A percentile compares a stretch with the other conserved stretches of the same genome.
These are phyloP conservation scores for Telenomus remus DNA, from an alignment of 1,140 invertebrate species.

Conservation along the genomic window DNA sequence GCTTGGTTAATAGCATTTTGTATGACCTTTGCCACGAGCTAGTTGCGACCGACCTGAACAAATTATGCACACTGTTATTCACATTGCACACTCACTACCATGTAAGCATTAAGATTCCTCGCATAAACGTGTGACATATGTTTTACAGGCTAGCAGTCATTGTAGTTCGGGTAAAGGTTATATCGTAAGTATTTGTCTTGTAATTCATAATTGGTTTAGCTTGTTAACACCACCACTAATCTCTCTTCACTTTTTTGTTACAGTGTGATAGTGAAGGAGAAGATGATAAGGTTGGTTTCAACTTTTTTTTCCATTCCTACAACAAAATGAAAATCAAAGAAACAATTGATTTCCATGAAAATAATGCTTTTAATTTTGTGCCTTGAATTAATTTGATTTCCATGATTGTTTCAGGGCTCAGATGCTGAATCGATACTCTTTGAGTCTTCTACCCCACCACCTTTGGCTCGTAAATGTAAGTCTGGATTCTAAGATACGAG, in stretches of 20 bases:
- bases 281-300: constrained; percentile 85
- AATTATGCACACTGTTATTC: constrained; percentile 43
- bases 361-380: not conserved
- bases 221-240: constrained; percentile 43
- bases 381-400: constrained; percentile 40
- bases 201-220: constrained; percentile 13
- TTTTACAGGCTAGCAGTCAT: constrained; percentile 87
- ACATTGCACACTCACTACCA: constrained; percentile 20
- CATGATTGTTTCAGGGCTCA: constrained; percentile 77
- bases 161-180: constrained; percentile 91
- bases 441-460: constrained; percentile 79
- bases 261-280: constrained; percentile 93
- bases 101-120: constrained; percentile 19
- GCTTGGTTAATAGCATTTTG: constrained; percentile 4
- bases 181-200: constrained; percentile 84
- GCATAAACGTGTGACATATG: constrained; percentile 54
- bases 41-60: constrained; percentile 35
- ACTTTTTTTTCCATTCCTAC: not conserved
- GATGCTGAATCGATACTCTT: constrained; percentile 86
- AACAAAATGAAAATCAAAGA: too few species aligned
- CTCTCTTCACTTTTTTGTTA: constrained; percentile 75
- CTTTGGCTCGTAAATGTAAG: constrained; percentile 78
- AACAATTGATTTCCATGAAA: too few species aligned
- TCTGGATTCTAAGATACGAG: constrained; percentile 50
- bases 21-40: constrained; percentile 53